These are phyloP conservation scores for Chionis minor DNA, from an alignment of 2,113 vertebrate genomes.

Conservation along the genomic window DNA sequence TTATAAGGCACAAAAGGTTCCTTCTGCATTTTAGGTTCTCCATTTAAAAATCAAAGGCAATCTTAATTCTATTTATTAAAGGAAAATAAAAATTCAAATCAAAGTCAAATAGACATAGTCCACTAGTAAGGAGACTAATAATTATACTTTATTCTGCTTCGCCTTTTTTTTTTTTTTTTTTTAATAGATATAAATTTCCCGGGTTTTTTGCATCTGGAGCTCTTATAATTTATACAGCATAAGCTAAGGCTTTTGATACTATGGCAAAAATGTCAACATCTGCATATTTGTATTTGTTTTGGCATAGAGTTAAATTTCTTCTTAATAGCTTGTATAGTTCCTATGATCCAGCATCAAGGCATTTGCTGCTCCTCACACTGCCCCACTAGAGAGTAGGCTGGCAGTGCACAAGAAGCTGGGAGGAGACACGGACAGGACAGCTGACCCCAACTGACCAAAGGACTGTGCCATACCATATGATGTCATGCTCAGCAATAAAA, in stretches of 20 bases:
- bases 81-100: not conserved
- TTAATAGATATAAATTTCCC: not conserved
- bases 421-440: not conserved
- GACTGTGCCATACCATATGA: not conserved
- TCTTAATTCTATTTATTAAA: not conserved
- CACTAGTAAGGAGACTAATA: not conserved
- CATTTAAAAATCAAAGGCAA: not conserved
- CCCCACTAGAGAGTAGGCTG: accelerated
- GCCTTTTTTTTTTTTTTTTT: not conserved
- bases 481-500: not conserved
- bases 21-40: not conserved
- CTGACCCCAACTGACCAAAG: too few relatives aligned
- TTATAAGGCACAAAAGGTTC: not conserved
- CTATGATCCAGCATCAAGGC: not conserved
- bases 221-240: not conserved
- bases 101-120: not conserved
- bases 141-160: not conserved
- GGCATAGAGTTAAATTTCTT: not conserved
- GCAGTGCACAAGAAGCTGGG: not conserved
- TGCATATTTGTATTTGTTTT: not conserved
- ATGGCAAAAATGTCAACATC: not conserved
- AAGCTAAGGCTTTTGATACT: not conserved
- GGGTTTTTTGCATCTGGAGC: not conserved
- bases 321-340: not conserved
- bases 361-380: not conserved